Evolutionary conservation across 2,113 vertebrate species (phyloP).

Genomic region (Nibea coibor): DNA sequence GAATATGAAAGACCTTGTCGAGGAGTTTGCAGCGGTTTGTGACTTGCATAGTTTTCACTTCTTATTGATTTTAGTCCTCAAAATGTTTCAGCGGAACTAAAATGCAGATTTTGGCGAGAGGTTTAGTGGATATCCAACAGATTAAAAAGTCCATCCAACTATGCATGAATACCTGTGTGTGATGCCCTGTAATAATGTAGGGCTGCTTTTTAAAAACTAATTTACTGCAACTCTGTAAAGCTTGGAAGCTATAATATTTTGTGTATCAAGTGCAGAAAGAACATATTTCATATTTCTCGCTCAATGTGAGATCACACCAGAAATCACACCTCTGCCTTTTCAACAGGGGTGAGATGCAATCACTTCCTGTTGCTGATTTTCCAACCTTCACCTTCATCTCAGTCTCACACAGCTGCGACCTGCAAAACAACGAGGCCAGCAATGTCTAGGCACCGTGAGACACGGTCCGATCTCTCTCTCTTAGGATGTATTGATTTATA

Average conservation of each 20-base stretch:
- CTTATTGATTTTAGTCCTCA: not conserved
- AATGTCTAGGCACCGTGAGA: not conserved
- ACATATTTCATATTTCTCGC: not conserved
- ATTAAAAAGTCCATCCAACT: not conserved
- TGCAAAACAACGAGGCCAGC: not conserved
- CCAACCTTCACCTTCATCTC: not conserved
- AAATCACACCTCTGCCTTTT: not conserved
- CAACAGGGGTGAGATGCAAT: not conserved
- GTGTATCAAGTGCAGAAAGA: not conserved
- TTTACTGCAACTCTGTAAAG: not conserved
- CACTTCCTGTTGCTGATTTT: not conserved
- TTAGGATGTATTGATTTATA: conserved; percentile 12
- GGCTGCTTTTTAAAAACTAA: not conserved
- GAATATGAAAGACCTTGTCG: conserved; percentile 34
- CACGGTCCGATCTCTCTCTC: not conserved
- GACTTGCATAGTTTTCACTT: not conserved
- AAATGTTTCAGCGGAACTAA: not conserved
- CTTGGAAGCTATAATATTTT: not conserved
- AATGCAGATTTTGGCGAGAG: not conserved
- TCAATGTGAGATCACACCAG: not conserved
- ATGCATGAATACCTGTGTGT: not conserved
- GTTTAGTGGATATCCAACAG: not conserved
- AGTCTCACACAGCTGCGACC: conserved; percentile 15
- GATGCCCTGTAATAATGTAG: not conserved
- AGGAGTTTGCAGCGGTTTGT: not conserved